A percentile compares a stretch with the other conserved stretches of the same genome.
Evolutionary conservation across 2,888 invertebrate species (phyloP).

Genomic region (Pammene aurita): DNA sequence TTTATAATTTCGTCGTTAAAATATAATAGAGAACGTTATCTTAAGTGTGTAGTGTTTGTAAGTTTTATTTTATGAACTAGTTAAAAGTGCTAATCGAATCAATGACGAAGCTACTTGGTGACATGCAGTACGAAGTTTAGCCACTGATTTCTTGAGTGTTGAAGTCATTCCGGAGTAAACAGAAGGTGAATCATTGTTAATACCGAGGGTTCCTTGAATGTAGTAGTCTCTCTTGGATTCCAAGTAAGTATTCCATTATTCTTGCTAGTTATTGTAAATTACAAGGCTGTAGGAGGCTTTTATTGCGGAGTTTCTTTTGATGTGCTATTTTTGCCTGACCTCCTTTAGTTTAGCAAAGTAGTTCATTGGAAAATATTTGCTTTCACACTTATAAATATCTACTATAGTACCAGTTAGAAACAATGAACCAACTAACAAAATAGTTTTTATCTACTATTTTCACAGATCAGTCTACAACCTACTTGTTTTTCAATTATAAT

Average conservation of each 20-base stretch:
- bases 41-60: neutral
- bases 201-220: constrained; percentile 25
- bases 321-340: constrained; percentile 37
- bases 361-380: constrained; percentile 12
- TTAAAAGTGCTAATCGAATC: constrained; percentile 31
- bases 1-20: neutral
- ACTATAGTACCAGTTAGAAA: neutral
- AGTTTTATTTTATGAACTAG: neutral
- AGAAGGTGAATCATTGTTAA: constrained; percentile 40
- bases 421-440: neutral
- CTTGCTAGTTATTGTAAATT: neutral
- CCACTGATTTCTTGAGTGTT: constrained; percentile 34
- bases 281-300: constrained; percentile 17
- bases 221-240: constrained; percentile 21
- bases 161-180: constrained; percentile 38
- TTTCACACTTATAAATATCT: neutral
- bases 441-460: neutral
- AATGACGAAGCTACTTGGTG: constrained; percentile 38
- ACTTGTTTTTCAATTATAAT: no score
- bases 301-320: constrained; percentile 11
- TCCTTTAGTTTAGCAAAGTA: constrained; percentile 27
- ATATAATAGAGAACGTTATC: neutral
- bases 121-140: constrained; percentile 35
- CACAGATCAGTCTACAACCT: no score
- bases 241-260: constrained; percentile 28